Percentiles rank a stretch among this genome's conserved stretches.
Conservation (phyloP, 1,140 invertebrate species). For the Sinella curviseta region DNA sequence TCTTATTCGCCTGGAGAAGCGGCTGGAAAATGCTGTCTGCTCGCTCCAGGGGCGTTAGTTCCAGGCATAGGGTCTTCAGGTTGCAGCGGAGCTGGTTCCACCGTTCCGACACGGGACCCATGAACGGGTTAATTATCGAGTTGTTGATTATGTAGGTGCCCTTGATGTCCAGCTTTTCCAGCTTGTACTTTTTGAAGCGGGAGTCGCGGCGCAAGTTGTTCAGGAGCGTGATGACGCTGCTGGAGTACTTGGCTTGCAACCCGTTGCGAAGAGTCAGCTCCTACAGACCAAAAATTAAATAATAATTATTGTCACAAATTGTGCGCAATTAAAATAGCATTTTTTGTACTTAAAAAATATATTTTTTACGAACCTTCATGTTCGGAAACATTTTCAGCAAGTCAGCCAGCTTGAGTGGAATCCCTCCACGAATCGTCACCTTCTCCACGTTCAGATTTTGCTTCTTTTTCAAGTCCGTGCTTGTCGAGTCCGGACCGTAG, state of each 20-base stretch:
- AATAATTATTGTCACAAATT: too few relatives aligned
- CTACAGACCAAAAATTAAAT: too few relatives aligned
- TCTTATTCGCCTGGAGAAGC: not conserved
- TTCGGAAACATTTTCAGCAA: not conserved
- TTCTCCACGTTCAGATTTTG: not conserved
- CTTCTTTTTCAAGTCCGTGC: not conserved
- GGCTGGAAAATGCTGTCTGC: not conserved
- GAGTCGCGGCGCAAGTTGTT: not conserved
- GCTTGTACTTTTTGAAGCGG: not conserved
- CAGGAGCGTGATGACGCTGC: not conserved
- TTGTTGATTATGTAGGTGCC: not conserved
- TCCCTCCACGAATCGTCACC: not conserved
- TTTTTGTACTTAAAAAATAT: too few relatives aligned
- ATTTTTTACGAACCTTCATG: too few relatives aligned
- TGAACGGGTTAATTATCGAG: not conserved
- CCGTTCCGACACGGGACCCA: not conserved
- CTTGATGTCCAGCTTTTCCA: not conserved
- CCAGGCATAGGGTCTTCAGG: not conserved
- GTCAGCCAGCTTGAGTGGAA: not conserved
- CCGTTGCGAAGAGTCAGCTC: not conserved
- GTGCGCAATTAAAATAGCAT: too few relatives aligned
- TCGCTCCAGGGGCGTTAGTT: not conserved
- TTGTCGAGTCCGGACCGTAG: not conserved
- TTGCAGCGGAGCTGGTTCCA: not conserved
- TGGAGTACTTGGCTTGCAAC: not conserved